Evolutionary conservation across 2,797 vertebrate species (phyloP).

Genomic region (Aplochiton taeniatus): DNA sequence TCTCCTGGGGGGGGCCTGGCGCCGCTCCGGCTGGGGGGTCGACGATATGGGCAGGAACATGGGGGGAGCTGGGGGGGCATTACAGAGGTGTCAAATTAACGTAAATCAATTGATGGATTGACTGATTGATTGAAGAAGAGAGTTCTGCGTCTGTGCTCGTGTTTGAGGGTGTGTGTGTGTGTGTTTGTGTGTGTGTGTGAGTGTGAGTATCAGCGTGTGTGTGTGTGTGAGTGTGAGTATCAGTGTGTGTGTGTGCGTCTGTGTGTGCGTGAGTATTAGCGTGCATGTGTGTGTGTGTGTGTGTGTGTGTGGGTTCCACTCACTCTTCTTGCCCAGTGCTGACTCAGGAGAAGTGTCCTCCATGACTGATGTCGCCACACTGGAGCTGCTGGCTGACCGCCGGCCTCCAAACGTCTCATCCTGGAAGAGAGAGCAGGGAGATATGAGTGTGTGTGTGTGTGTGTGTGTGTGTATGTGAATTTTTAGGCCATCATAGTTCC

Average conservation of each 20-base stretch:
- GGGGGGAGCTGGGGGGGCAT: conserved; percentile 79
- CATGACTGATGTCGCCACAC: conserved; percentile 82
- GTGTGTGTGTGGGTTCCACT: conserved; percentile 57
- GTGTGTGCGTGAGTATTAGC: neutral
- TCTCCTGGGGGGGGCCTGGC: conserved; percentile 87
- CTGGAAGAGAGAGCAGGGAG: conserved; percentile 59
- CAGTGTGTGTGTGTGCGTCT: neutral
- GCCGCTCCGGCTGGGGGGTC: conserved; percentile 95
- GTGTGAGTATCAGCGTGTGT: too few relatives aligned
- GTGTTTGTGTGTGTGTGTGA: too few relatives aligned
- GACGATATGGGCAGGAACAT: conserved; percentile 97
- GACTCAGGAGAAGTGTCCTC: conserved; percentile 88
- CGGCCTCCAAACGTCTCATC: conserved; percentile 79
- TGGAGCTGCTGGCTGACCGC: conserved; percentile 87
- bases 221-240: too few relatives aligned
- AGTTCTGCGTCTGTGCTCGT: neutral
- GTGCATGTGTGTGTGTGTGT: neutral
- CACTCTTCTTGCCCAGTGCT: conserved; percentile 85
- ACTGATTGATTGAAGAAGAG: too few relatives aligned
- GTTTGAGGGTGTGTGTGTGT: neutral
- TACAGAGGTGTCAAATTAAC: too few relatives aligned
- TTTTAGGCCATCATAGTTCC: too few relatives aligned
- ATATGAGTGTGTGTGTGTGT: too few relatives aligned
- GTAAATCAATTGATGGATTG: too few relatives aligned
- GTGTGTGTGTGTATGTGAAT: too few relatives aligned